phyloP scores from a whole-genome alignment of 2,113 vertebrate genomes.

The Misgurnus anguillicaudatus region DNA sequence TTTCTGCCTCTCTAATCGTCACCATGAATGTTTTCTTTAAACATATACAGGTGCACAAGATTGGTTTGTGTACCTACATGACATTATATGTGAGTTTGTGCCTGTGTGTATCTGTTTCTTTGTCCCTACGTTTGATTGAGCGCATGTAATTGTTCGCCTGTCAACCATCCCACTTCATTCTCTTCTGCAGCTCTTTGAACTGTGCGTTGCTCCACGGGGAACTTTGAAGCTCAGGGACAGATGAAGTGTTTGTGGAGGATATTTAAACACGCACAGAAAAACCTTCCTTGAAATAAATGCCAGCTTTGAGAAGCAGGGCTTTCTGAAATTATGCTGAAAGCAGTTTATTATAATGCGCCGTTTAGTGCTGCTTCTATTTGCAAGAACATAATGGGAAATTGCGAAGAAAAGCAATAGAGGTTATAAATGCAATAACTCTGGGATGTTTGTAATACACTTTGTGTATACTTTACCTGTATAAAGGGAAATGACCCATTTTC shows the following conservation, averaged over 20 bases:
- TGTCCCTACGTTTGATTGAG: constrained; percentile 24
- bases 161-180: constrained; percentile 30
- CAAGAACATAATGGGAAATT: not conserved
- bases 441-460: constrained; percentile 1
- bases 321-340: constrained; percentile 26
- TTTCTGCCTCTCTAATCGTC: not conserved
- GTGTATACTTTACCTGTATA: not conserved
- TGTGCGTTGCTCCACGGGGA: constrained; percentile 25
- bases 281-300: constrained; percentile 42
- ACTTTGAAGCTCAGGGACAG: constrained; percentile 50
- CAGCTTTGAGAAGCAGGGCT: not conserved
- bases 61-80: not conserved
- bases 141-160: constrained; percentile 40
- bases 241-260: constrained; percentile 55
- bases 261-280: constrained; percentile 46
- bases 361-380: constrained; percentile 30
- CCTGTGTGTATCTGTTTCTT: constrained; percentile 21
- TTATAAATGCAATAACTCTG: not conserved
- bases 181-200: constrained; percentile 51
- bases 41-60: not conserved
- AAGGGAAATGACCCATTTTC: not conserved
- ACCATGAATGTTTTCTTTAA: not conserved
- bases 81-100: constrained; percentile 2
- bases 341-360: constrained; percentile 10
- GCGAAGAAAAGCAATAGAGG: not conserved